Conservation (phyloP, 2,888 invertebrate genomes). For the Apamea crenata region DNA sequence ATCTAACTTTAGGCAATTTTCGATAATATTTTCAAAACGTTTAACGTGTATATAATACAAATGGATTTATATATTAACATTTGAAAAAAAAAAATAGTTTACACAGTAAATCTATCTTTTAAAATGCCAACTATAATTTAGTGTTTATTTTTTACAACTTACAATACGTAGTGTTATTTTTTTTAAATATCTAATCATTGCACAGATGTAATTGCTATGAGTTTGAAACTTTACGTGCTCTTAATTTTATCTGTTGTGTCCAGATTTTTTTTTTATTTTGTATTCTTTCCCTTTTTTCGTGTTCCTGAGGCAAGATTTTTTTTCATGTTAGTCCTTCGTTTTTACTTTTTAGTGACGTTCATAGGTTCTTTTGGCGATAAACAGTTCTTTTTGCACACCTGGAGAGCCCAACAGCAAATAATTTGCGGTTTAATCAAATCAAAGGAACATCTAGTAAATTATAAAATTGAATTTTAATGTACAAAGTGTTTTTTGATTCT, state of each 20-base stretch:
- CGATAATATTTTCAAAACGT: conserved; percentile 34
- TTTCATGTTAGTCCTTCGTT: not conserved
- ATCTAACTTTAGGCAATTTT: conserved; percentile 43
- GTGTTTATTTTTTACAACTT: conserved; percentile 41
- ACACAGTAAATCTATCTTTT: conserved; percentile 33
- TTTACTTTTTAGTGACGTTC: not conserved
- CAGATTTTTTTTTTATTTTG: not conserved
- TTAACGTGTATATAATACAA: conserved; percentile 45
- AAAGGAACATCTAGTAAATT: not conserved
- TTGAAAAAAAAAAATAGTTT: conserved; percentile 38
- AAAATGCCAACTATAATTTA: conserved; percentile 50
- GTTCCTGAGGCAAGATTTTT: conserved; percentile 26
- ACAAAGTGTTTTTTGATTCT: not conserved
- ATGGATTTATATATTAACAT: conserved; percentile 28
- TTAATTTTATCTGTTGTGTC: conserved; percentile 12
- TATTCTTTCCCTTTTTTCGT: not conserved
- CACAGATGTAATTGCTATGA: conserved; percentile 39
- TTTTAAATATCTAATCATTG: conserved; percentile 45
- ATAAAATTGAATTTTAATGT: not conserved
- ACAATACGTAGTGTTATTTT: conserved; percentile 21
- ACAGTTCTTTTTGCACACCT: not conserved
- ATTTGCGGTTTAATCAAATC: not conserved
- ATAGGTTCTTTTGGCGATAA: not conserved
- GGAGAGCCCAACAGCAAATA: not conserved
- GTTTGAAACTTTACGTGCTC: conserved; percentile 36